These are phyloP conservation scores for Cotesia glomerata DNA, from an alignment of 1,140 invertebrate species.

Conservation along the genomic window DNA sequence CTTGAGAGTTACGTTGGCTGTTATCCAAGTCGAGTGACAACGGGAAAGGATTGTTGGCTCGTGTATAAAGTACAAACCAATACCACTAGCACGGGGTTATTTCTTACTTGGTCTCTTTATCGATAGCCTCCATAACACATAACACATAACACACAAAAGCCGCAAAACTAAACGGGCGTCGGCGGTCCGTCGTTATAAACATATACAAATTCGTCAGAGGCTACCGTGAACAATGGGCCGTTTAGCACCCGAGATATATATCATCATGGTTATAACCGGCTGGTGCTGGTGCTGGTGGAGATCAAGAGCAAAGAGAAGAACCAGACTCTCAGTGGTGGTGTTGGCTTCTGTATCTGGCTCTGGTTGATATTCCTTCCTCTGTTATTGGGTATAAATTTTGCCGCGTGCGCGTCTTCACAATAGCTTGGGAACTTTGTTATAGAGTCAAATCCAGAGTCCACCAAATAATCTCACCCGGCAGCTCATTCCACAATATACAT, in stretches of 20 bases:
- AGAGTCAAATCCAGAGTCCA: background rate
- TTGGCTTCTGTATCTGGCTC: background rate
- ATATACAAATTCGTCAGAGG: slow-evolving; percentile 64
- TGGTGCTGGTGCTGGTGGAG: background rate
- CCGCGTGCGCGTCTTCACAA: slow-evolving; percentile 2
- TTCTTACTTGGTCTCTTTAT: slow-evolving; percentile 8
- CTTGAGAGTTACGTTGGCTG: background rate
- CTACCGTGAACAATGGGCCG: slow-evolving; percentile 61
- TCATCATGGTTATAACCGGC: slow-evolving; percentile 46
- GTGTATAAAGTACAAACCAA: slow-evolving; percentile 4
- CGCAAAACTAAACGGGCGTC: slow-evolving; percentile 1
- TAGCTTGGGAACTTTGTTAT: background rate
- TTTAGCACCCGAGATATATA: slow-evolving; percentile 62
- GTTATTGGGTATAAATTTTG: background rate
- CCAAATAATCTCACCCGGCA: background rate
- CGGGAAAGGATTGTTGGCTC: background rate
- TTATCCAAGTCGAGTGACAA: slow-evolving; percentile 2
- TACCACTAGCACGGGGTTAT: background rate
- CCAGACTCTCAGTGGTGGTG: background rate
- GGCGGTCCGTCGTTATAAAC: slow-evolving; percentile 54
- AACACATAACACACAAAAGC: background rate
- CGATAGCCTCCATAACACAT: background rate
- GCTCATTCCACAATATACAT: slow-evolving; percentile 6
- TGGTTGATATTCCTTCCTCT: background rate
- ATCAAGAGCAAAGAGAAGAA: background rate